Conservation (phyloP, 1,140 invertebrate genomes). For the Drosophila pseudoobscura region DNA sequence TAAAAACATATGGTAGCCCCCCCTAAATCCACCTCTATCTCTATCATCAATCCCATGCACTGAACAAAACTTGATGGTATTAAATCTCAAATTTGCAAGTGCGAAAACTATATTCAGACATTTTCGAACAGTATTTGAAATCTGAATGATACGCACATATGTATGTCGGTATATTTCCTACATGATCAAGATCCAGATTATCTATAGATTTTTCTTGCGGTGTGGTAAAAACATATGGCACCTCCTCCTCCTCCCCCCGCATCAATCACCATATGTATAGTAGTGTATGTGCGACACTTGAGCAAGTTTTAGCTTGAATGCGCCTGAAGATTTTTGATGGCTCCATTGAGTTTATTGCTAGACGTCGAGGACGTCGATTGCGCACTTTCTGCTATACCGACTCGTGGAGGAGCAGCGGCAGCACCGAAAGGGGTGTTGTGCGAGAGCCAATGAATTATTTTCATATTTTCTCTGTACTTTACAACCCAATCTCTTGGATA, state of each 20-base stretch:
- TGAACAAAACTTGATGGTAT: too few species aligned
- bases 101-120: too few species aligned
- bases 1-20: conserved; percentile 44
- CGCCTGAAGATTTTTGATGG: conserved; percentile 73
- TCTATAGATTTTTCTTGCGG: too few species aligned
- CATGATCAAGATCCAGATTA: too few species aligned
- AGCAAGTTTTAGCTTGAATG: conserved; percentile 71
- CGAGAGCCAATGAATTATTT: conserved; percentile 73
- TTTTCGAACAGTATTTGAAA: too few species aligned
- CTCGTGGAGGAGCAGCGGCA: neutral
- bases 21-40: neutral
- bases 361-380: conserved; percentile 51
- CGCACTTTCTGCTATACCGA: conserved; percentile 68
- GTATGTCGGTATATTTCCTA: too few species aligned
- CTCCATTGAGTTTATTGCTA: conserved; percentile 76
- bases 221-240: too few species aligned
- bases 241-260: too few species aligned
- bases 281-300: conserved; percentile 40
- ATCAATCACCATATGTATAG: conserved; percentile 27
- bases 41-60: too few species aligned
- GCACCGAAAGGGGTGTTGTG: neutral
- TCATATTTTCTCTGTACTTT: conserved; percentile 69
- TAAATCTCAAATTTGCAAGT: too few species aligned
- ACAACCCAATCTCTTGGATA: conserved; percentile 46
- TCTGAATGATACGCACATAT: too few species aligned